A percentile compares a stretch with the other conserved stretches of the same genome.
Evolutionary conservation across 2,888 invertebrate species (phyloP).

Genomic region (Aradus depressus): DNA sequence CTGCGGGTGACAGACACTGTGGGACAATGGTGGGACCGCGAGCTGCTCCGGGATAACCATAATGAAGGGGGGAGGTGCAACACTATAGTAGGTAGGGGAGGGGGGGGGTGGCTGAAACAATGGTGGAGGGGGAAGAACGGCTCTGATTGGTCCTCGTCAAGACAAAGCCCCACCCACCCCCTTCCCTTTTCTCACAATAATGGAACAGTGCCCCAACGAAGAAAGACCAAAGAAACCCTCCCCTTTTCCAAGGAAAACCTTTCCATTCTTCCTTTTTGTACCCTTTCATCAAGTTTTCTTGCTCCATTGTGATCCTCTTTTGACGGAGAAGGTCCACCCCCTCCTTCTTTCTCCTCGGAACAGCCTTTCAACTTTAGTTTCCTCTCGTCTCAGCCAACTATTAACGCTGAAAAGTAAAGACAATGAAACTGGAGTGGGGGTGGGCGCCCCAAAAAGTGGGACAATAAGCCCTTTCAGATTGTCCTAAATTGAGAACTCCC

Average conservation of each 20-base stretch:
- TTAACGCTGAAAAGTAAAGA: conserved; percentile 5
- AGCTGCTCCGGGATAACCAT: conserved; percentile 8
- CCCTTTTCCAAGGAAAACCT: conserved; percentile 6
- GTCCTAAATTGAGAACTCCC: neutral
- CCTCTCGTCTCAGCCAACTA: conserved; percentile 1
- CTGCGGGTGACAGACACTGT: neutral
- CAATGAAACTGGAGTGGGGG: conserved; percentile 1
- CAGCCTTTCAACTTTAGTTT: conserved; percentile 12
- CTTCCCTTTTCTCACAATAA: neutral
- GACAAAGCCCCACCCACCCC: conserved; percentile 12
- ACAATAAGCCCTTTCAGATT: too few relatives aligned
- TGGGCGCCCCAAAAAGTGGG: too few relatives aligned
- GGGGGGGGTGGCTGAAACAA: conserved; percentile 13
- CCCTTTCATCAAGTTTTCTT: conserved; percentile 15
- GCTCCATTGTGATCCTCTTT: conserved; percentile 8
- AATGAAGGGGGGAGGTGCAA: conserved; percentile 8
- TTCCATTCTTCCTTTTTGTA: conserved; percentile 14
- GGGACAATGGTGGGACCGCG: conserved; percentile 5
- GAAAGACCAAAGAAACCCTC: conserved; percentile 7
- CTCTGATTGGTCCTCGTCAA: conserved; percentile 8
- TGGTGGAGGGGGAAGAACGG: conserved; percentile 5
- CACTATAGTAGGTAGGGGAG: conserved; percentile 5
- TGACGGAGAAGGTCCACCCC: conserved; percentile 10
- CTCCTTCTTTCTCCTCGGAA: conserved; percentile 3
- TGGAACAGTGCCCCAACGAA: conserved; percentile 10